These are phyloP conservation scores for Neolamprologus longior DNA, from an alignment of 2,113 vertebrate species.

Conservation along the genomic window DNA sequence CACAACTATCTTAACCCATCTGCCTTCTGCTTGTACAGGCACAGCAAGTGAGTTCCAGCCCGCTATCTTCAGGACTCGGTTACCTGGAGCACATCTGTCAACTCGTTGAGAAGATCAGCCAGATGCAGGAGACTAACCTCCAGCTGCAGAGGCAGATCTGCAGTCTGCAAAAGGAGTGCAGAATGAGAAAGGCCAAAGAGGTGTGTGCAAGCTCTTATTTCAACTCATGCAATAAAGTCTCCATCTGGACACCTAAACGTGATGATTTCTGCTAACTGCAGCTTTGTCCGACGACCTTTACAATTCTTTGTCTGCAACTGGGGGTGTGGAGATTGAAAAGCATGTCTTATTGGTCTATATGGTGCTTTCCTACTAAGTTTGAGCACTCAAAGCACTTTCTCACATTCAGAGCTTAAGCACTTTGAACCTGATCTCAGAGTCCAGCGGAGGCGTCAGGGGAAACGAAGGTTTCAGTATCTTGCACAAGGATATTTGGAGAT, in stretches of 20 bases:
- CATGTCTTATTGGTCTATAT: neutral
- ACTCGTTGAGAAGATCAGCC: slow-evolving; percentile 83
- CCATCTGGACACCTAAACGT: fast-evolving
- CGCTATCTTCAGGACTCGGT: slow-evolving; percentile 73
- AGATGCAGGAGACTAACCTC: slow-evolving; percentile 81
- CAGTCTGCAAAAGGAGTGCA: slow-evolving; percentile 71
- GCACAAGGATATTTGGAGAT: neutral
- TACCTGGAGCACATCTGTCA: slow-evolving; percentile 87
- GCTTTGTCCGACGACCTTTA: neutral
- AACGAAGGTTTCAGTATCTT: neutral
- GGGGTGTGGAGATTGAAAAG: neutral
- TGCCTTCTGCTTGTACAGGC: slow-evolving; percentile 53
- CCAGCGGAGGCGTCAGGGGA: fast-evolving
- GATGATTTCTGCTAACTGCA: neutral
- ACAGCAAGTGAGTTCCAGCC: slow-evolving; percentile 64
- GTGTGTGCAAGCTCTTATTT: slow-evolving; percentile 35
- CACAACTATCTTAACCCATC: neutral
- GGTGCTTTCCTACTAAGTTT: neutral
- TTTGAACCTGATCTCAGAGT: neutral
- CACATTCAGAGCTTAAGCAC: neutral
- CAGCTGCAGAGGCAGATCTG: slow-evolving; percentile 78
- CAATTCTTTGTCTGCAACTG: neutral
- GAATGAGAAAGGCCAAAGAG: slow-evolving; percentile 74
- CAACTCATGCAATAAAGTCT: neutral
- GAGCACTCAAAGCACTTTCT: neutral